Base-by-base conservation (phyloP, 1,140 invertebrate species). In the Heliothis subflexa region DNA sequence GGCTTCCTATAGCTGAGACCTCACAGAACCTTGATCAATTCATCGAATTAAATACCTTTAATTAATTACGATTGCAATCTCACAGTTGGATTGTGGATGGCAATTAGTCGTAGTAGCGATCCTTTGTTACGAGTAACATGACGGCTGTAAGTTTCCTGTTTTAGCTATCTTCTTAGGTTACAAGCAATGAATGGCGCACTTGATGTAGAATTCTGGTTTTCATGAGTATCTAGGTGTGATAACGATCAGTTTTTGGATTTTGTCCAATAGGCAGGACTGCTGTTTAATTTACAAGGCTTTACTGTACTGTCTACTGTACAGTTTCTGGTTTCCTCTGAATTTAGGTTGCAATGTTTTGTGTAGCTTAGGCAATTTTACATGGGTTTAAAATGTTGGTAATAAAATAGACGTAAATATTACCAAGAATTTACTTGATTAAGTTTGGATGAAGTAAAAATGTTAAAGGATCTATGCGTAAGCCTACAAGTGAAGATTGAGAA, bases 1-100 rank as follows among this genome's bases (percentile, higher is more conserved):
- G 33, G 50, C 72, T 75, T 75, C 47, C 59, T 59, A 62, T 75
- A 62, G 59, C 47, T 62, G 73, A 68, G 85, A 91, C 88, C 89
- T 79, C 89, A 90, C 91, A 91, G 81, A 84, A 64, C 64, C 81
- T 81, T 81, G 81, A 85, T 88, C 83, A 89, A 81, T 84, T 86
- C 82, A 78, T 83, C 79, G 85, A 89, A 88, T 87, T 88, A 91
- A 91, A 89, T 90, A 84, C 68, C 73, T 79, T 83, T 89, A 91
- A 92, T 92, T 91, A 93, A 90, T 91, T 90, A 88, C 83, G 85
- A 86, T 88, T 72, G 83, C 85, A 88, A 93, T 91, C 89, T 86
- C 52, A 68, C 71, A 40, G 40, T 73, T 74, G 49, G 76, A 79
- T 76, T 82, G 81, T 78, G 73, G 79, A 78, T 54, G 25, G 81